These are phyloP conservation scores for Sitobion miscanthi DNA, from an alignment of 1,140 invertebrate genomes.

Conservation along the genomic window DNA sequence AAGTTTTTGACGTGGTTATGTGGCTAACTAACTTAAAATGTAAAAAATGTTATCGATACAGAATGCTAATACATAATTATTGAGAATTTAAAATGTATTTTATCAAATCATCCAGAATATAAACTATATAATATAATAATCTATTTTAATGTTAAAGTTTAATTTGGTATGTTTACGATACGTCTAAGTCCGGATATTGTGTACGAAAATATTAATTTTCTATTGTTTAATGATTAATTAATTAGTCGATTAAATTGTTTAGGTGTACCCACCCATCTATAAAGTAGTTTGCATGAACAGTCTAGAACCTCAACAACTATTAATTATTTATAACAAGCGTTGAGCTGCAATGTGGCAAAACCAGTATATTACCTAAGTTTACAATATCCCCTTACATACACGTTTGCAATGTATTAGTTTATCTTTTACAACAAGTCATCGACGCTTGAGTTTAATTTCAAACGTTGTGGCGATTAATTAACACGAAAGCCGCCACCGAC, in stretches of 20 bases:
- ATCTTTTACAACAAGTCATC: background rate
- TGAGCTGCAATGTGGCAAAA: background rate
- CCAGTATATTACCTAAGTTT: background rate
- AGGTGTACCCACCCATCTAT: background rate
- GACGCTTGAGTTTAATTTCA: background rate
- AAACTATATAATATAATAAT: background rate
- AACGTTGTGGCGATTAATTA: background rate
- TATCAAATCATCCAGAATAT: background rate
- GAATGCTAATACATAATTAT: background rate
- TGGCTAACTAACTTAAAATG: background rate
- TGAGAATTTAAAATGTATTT: background rate
- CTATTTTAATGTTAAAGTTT: background rate
- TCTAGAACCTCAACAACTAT: background rate
- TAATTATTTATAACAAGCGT: conserved; percentile 11
- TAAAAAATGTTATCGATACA: background rate
- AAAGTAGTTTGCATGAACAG: background rate
- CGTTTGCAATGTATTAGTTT: background rate
- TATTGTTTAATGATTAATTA: background rate
- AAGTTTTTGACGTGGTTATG: background rate
- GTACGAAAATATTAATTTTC: background rate
- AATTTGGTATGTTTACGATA: background rate
- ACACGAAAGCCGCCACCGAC: background rate
- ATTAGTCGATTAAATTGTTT: background rate
- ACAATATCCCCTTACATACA: background rate
- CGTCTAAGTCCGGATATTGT: background rate